phyloP scores from a whole-genome alignment of 2,888 invertebrate genomes.

The Drosophila merina region DNA sequence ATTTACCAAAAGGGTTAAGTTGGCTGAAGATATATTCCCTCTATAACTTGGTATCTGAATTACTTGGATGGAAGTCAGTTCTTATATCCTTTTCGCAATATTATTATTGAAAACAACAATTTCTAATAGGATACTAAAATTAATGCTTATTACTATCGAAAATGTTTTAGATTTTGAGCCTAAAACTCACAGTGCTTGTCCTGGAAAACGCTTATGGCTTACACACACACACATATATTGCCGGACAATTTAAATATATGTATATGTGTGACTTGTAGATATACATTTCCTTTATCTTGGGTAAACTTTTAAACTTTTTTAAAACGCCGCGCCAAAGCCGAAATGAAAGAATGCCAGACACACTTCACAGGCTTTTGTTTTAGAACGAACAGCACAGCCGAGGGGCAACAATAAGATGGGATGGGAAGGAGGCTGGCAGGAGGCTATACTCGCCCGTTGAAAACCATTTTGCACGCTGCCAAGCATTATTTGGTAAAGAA shows the following conservation, averaged over 20 bases:
- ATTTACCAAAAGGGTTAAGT: background rate
- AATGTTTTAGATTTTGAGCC: background rate
- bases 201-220: conserved; percentile 63
- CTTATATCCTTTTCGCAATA: too few species aligned
- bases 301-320: conserved; percentile 76
- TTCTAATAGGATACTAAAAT: too few species aligned
- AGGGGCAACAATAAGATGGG: conserved; percentile 16
- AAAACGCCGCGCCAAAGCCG: conserved; percentile 63
- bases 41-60: background rate
- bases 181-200: conserved; percentile 22
- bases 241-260: conserved; percentile 35
- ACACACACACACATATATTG: conserved; percentile 24
- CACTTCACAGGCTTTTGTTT: conserved; percentile 63
- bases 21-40: background rate
- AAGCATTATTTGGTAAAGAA: conserved; percentile 67
- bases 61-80: background rate
- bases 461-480: conserved; percentile 69
- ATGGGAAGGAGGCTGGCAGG: background rate
- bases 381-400: conserved; percentile 8
- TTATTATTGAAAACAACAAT: too few species aligned
- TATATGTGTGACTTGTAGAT: conserved; percentile 17
- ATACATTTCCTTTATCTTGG: conserved; percentile 73
- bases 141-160: background rate
- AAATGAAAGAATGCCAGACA: conserved; percentile 75
- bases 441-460: conserved; percentile 51